phyloP scores from a whole-genome alignment of 2,113 vertebrate genomes.

The Cyphomyrus plagiostoma region DNA sequence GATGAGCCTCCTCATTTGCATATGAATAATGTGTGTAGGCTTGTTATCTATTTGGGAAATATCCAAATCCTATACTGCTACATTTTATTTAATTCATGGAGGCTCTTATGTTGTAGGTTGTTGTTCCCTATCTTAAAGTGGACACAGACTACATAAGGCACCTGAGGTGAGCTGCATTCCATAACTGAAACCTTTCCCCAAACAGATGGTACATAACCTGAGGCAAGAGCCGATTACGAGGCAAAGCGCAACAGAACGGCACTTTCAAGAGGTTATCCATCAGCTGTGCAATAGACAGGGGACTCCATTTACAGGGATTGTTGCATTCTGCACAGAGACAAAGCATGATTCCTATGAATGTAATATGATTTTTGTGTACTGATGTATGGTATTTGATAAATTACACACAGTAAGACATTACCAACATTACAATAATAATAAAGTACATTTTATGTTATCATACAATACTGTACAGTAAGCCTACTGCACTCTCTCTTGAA shows the following conservation, averaged over 20 bases:
- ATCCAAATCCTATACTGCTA: background rate
- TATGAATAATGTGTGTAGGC: background rate
- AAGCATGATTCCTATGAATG: background rate
- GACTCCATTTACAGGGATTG: background rate
- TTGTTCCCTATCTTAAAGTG: background rate
- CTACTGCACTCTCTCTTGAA: background rate
- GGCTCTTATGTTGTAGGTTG: background rate
- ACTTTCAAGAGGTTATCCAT: background rate
- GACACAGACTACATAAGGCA: background rate
- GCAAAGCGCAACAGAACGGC: background rate
- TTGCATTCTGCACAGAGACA: background rate
- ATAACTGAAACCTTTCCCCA: background rate
- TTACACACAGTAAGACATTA: background rate
- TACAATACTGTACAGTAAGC: background rate
- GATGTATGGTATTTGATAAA: background rate
- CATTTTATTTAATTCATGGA: background rate
- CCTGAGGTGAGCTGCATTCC: background rate
- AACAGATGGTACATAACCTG: conserved; percentile 11
- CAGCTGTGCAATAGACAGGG: background rate
- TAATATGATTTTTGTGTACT: background rate
- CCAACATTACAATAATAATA: background rate
- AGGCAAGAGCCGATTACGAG: background rate
- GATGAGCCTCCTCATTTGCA: background rate
- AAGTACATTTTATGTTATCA: background rate
- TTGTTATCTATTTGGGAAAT: background rate